These are phyloP conservation scores for Tenebrio molitor DNA, from an alignment of 1,140 invertebrate species.

Conservation along the genomic window DNA sequence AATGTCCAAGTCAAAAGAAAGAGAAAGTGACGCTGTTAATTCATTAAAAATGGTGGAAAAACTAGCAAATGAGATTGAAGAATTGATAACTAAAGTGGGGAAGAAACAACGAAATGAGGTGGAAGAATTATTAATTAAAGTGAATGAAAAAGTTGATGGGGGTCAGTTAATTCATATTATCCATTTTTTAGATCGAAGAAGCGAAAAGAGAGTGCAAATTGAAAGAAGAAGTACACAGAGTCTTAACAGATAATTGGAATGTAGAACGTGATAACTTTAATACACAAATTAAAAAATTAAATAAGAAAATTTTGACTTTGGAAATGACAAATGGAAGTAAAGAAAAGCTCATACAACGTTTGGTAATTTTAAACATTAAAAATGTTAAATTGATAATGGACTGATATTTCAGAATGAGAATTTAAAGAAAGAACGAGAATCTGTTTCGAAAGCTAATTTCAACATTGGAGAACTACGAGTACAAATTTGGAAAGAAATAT, in stretches of 20 bases:
- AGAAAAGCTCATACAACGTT: conserved; percentile 72
- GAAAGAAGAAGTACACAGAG: conserved; percentile 72
- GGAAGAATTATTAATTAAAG: conserved; percentile 74
- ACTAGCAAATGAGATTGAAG: conserved; percentile 73
- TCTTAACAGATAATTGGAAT: conserved; percentile 72
- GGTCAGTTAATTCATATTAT: too few relatives aligned
- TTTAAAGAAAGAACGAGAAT: conserved; percentile 57
- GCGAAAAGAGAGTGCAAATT: conserved; percentile 71
- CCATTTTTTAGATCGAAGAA: conserved; percentile 69
- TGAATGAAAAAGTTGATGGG: conserved; percentile 61
- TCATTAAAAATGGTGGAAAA: conserved; percentile 74
- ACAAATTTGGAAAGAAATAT: conserved; percentile 64
- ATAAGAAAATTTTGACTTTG: conserved; percentile 70
- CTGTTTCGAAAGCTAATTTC: conserved; percentile 50
- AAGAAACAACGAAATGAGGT: too few relatives aligned
- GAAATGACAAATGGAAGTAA: conserved; percentile 72
- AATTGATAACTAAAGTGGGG: too few relatives aligned
- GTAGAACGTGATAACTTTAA: conserved; percentile 65
- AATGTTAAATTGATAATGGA: too few relatives aligned
- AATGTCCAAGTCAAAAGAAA: conserved; percentile 71
- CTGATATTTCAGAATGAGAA: conserved; percentile 57
- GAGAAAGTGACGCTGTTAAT: conserved; percentile 73
- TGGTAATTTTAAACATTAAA: conserved; percentile 67
- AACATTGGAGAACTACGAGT: conserved; percentile 49
- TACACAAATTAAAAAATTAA: conserved; percentile 66